Conservation (phyloP, 2,113 vertebrate species). For the Pteropus alecto region DNA sequence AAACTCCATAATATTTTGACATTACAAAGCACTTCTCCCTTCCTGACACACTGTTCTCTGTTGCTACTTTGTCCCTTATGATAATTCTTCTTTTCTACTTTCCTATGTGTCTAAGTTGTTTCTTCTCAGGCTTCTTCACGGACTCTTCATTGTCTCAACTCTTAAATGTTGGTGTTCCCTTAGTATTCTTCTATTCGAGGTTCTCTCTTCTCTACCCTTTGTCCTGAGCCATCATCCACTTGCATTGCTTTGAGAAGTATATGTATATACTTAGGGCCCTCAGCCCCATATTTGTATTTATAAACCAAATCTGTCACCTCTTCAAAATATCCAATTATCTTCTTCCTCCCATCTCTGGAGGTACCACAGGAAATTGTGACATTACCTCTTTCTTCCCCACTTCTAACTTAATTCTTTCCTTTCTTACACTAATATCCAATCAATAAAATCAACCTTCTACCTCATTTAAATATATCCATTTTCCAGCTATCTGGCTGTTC, state of each 20-base stretch:
- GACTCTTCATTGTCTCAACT: not conserved
- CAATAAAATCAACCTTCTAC: not conserved
- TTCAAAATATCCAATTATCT: not conserved
- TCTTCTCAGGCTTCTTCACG: not conserved
- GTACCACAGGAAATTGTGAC: not conserved
- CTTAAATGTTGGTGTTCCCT: not conserved
- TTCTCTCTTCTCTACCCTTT: not conserved
- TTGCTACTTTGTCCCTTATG: not conserved
- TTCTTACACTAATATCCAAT: not conserved
- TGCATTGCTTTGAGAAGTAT: not conserved
- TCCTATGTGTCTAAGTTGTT: not conserved
- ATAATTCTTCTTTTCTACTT: not conserved
- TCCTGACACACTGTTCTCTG: not conserved
- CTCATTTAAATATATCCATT: not conserved
- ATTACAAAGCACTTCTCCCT: not conserved
- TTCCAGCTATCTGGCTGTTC: not conserved
- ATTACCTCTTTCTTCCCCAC: not conserved
- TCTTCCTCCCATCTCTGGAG: not conserved
- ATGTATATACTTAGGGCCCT: not conserved
- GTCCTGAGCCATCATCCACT: not conserved
- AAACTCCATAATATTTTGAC: not conserved
- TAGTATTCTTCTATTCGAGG: not conserved
- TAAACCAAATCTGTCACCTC: not conserved
- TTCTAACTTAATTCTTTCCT: constrained; percentile 9
- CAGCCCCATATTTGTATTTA: not conserved